Percentiles rank a stretch among this genome's conserved stretches.
phyloP scores from a whole-genome alignment of 2,113 vertebrate species.

The Ailuropoda melanoleuca region DNA sequence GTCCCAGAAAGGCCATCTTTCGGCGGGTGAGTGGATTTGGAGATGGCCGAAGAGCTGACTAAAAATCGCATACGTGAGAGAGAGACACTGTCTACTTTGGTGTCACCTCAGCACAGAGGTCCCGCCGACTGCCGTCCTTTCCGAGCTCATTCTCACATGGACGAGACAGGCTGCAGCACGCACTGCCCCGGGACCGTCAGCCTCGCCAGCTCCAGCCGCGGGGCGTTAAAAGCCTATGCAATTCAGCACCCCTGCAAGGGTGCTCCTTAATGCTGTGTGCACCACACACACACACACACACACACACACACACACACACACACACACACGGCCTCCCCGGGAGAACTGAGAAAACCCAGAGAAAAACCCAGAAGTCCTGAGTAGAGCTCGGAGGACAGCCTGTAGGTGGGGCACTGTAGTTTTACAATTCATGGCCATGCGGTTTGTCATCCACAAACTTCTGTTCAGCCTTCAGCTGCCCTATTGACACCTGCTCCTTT shows the following conservation, averaged over 20 bases:
- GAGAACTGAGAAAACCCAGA: background rate
- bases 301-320: too few relatives aligned
- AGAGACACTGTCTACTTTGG: background rate
- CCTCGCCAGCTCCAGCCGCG: background rate
- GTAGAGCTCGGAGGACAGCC: rapidly evolving
- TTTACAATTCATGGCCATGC: background rate
- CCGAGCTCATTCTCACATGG: background rate
- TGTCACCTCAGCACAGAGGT: background rate
- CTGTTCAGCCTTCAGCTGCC: rapidly evolving
- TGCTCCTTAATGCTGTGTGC: background rate
- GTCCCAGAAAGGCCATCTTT: background rate
- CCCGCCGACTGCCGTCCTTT: background rate
- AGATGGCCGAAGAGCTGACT: background rate
- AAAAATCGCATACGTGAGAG: background rate
- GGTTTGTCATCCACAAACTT: background rate
- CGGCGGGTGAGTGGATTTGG: background rate
- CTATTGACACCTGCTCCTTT: rapidly evolving
- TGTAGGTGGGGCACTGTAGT: rapidly evolving
- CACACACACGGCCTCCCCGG: too few relatives aligned
- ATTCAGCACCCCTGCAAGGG: background rate
- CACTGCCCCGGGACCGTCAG: rapidly evolving
- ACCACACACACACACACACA: too few relatives aligned
- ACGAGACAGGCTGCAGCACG: background rate
- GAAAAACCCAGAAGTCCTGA: background rate
- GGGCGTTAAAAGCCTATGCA: background rate